phyloP scores from a whole-genome alignment of 2,888 invertebrate genomes.

The Schizotus pectinicornis region DNA sequence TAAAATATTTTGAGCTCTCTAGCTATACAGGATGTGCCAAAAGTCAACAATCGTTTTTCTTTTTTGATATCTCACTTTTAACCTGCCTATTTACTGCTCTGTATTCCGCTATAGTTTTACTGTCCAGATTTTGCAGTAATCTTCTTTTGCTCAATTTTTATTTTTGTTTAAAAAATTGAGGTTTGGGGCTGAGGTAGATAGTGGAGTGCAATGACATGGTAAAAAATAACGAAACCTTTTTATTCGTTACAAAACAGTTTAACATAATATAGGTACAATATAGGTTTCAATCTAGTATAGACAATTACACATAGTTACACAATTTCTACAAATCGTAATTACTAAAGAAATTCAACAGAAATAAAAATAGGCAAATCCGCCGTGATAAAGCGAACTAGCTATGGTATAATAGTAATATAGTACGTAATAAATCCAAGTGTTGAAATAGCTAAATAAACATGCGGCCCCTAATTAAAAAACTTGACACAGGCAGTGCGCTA shows the following conservation, averaged over 20 bases:
- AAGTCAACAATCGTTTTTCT: too few relatives aligned
- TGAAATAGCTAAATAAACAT: background rate
- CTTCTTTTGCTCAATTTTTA: too few relatives aligned
- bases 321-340: conserved; percentile 15
- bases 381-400: background rate
- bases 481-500: background rate
- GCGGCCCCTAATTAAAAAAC: background rate
- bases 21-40: too few relatives aligned
- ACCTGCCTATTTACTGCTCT: too few relatives aligned
- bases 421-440: background rate
- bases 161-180: too few relatives aligned
- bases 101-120: too few relatives aligned
- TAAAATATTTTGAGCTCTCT: too few relatives aligned
- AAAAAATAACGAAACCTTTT: conserved; percentile 33
- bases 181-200: too few relatives aligned
- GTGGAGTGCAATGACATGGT: too few relatives aligned
- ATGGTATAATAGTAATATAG: background rate
- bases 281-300: conserved; percentile 27
- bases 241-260: conserved; percentile 30
- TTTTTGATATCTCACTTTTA: too few relatives aligned
- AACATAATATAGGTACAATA: conserved; percentile 31
- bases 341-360: background rate
- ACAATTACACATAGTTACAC: conserved; percentile 31
- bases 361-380: conserved; percentile 2
- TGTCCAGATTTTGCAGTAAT: too few relatives aligned